Conservation (phyloP, 1,140 invertebrate species). For the Rhyzopertha dominica region DNA sequence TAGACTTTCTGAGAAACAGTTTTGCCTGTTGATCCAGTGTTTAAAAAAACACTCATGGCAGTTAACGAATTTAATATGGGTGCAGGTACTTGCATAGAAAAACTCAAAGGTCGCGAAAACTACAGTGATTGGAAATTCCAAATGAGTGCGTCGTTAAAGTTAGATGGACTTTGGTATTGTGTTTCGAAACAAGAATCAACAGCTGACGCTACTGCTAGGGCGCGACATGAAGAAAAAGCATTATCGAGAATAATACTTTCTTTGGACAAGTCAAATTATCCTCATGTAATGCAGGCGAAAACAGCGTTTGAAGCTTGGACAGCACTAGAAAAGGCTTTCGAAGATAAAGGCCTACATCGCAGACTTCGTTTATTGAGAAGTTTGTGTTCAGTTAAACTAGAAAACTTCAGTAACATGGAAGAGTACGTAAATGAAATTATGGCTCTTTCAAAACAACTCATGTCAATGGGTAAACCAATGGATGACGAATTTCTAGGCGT, state of each 20-base stretch:
- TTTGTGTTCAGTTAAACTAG: conserved; percentile 20
- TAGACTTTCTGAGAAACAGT: no score
- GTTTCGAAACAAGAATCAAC: conserved; percentile 3
- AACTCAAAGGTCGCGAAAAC: conserved; percentile 17
- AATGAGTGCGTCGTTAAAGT: conserved; percentile 11
- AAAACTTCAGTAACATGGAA: conserved; percentile 17
- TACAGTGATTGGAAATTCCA: conserved; percentile 17
- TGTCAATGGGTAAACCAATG: conserved; percentile 23
- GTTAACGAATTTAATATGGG: neutral
- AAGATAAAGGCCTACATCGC: conserved; percentile 18
- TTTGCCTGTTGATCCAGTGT: no score
- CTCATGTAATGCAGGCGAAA: conserved; percentile 12
- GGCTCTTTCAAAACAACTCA: conserved; percentile 7
- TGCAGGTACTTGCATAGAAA: conserved; percentile 1
- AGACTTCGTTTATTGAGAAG: conserved; percentile 9
- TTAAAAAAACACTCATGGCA: no score
- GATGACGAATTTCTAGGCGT: conserved; percentile 29
- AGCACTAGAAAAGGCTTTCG: conserved; percentile 15
- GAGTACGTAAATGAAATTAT: conserved; percentile 18
- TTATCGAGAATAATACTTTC: conserved; percentile 20
- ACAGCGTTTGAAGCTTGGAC: conserved; percentile 19
- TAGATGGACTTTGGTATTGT: conserved; percentile 14
- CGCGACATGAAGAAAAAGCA: conserved; percentile 13
- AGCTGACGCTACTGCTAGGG: neutral
- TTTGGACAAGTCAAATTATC: conserved; percentile 12